Percentiles rank a stretch among this genome's conserved stretches.
Conservation (phyloP, 2,113 vertebrate genomes). For the Pteropus alecto region DNA sequence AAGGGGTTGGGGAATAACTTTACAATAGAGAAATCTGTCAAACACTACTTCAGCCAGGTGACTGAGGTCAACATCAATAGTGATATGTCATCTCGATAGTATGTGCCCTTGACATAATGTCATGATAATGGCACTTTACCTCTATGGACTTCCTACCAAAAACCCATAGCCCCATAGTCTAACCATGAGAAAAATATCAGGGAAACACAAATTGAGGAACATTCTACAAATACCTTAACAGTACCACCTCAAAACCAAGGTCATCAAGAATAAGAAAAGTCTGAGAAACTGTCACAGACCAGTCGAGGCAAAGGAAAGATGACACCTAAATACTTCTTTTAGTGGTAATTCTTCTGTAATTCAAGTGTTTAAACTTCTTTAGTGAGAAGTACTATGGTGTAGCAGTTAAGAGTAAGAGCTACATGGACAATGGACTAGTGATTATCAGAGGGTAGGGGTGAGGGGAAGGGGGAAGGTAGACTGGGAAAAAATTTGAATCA, state of each 20-base stretch:
- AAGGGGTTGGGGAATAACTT: background rate
- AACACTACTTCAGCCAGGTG: background rate
- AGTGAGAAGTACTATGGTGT: background rate
- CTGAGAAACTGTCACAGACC: background rate
- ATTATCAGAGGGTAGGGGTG: background rate
- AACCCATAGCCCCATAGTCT: background rate
- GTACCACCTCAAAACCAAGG: background rate
- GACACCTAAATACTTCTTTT: background rate
- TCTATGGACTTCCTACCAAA: background rate
- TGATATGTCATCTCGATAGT: background rate
- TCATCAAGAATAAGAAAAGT: background rate
- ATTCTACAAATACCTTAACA: background rate
- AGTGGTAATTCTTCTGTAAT: background rate
- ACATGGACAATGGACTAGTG: too few relatives aligned
- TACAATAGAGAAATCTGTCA: background rate
- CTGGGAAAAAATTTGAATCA: too few relatives aligned
- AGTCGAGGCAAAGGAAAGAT: background rate
- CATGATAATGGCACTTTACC: background rate
- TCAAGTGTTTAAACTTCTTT: background rate
- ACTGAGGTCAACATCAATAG: background rate
- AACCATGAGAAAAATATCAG: background rate
- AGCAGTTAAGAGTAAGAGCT: background rate
- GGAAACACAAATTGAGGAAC: background rate
- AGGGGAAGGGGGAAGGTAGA: too few relatives aligned
- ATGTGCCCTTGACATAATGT: background rate